Conservation (phyloP, 2,113 vertebrate species). For the Tricholaema leucomelas region DNA sequence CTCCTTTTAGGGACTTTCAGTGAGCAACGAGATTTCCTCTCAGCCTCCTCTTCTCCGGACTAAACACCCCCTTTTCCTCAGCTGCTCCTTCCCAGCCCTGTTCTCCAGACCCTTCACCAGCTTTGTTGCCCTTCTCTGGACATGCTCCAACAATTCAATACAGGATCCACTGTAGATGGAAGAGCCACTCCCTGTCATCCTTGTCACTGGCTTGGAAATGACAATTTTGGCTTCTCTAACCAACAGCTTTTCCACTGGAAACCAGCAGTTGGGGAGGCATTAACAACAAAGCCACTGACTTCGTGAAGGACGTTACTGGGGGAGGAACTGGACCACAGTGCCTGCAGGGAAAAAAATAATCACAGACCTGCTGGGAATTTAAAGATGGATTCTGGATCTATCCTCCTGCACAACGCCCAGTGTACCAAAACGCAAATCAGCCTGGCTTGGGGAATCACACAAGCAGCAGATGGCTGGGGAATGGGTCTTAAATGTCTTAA, state of each 20-base stretch:
- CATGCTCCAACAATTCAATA: too few relatives aligned
- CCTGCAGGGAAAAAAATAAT: background rate
- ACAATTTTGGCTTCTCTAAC: background rate
- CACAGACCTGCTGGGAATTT: background rate
- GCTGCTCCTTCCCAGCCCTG: too few relatives aligned
- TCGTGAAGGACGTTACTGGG: background rate
- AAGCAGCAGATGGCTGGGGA: slow-evolving; percentile 33
- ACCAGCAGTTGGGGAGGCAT: accelerated
- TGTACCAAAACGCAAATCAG: background rate
- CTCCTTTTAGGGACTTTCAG: too few relatives aligned
- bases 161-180: background rate
- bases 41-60: too few relatives aligned
- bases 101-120: too few relatives aligned
- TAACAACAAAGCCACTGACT: accelerated
- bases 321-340: background rate
- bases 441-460: background rate
- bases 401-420: background rate
- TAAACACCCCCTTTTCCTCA: too few relatives aligned
- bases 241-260: background rate
- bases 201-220: background rate
- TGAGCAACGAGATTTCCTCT: too few relatives aligned
- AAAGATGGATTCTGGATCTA: background rate
- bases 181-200: background rate
- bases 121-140: too few relatives aligned
- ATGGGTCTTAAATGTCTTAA: too few relatives aligned